Percentiles rank a stretch among this genome's conserved stretches.
Evolutionary conservation across 2,888 invertebrate genomes (phyloP).

Genomic region (Tenthredo amoena): DNA sequence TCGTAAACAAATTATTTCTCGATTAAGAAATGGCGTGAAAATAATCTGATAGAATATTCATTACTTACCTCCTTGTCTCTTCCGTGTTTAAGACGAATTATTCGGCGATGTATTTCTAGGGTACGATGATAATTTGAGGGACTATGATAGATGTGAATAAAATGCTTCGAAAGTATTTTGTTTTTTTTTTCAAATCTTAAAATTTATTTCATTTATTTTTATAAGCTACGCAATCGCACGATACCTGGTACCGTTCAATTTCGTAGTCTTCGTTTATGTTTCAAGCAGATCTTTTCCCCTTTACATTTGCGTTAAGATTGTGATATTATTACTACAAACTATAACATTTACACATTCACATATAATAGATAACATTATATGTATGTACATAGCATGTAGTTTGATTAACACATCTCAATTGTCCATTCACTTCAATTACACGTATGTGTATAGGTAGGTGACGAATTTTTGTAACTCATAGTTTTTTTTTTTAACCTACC

Average conservation of each 20-base stretch:
- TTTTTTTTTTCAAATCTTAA: constrained; percentile 1
- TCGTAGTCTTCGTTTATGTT: constrained; percentile 13
- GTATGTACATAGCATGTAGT: constrained; percentile 27
- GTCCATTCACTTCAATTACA: constrained; percentile 18
- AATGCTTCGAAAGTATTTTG: not conserved
- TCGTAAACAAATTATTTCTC: not conserved
- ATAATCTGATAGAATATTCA: not conserved
- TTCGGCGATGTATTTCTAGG: not conserved
- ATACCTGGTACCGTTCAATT: constrained; percentile 1
- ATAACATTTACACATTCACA: constrained; percentile 28
- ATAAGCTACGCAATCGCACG: constrained; percentile 4
- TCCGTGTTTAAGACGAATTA: too few species aligned
- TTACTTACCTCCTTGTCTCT: not conserved
- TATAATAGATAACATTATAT: not conserved
- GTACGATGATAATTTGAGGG: not conserved
- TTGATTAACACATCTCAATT: not conserved
- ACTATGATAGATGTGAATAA: not conserved
- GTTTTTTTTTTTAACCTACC: not conserved
- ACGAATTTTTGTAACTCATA: not conserved
- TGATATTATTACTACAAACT: not conserved
- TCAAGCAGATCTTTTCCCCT: constrained; percentile 44
- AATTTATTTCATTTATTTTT: constrained; percentile 29
- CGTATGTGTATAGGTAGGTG: not conserved
- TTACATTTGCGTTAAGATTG: constrained; percentile 17
- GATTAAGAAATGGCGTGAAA: not conserved